A percentile compares a stretch with the other conserved stretches of the same genome.
phyloP scores from a whole-genome alignment of 2,113 vertebrate species.

The Bostrychus sinensis region DNA sequence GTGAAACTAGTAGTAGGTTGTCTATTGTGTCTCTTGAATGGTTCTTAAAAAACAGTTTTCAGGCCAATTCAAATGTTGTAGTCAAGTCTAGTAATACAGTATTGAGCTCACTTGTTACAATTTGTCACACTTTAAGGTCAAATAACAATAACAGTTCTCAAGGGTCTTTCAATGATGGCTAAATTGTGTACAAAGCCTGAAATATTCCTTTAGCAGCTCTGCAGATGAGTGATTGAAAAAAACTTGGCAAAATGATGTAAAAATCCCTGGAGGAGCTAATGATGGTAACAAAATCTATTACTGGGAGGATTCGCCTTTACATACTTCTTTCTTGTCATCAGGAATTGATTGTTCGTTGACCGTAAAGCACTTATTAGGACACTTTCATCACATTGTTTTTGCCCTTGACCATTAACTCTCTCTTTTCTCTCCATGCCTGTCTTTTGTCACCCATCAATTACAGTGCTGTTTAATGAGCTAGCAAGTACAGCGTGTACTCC shows the following conservation, averaged over 20 bases:
- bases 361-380: slow-evolving; percentile 46
- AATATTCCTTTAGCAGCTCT: slow-evolving; percentile 17
- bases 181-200: slow-evolving; percentile 5
- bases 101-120: neutral
- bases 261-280: slow-evolving; percentile 13
- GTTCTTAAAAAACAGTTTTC: too few species aligned
- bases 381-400: slow-evolving; percentile 53
- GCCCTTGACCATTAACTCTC: slow-evolving; percentile 48
- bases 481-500: slow-evolving; percentile 37
- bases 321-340: slow-evolving; percentile 34
- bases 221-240: slow-evolving; percentile 17
- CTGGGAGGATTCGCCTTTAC: slow-evolving; percentile 20
- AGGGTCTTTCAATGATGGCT: neutral
- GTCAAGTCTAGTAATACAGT: neutral
- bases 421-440: slow-evolving; percentile 21
- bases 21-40: too few species aligned
- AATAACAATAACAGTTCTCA: neutral
- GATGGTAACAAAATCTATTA: slow-evolving; percentile 27
- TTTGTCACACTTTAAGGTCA: neutral
- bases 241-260: slow-evolving; percentile 27
- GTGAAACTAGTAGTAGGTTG: too few species aligned
- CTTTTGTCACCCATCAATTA: slow-evolving; percentile 51
- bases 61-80: neutral
- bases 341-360: slow-evolving; percentile 49
- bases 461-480: slow-evolving; percentile 55